phyloP scores from a whole-genome alignment of 2,113 vertebrate species.

The Hiodon alosoides region DNA sequence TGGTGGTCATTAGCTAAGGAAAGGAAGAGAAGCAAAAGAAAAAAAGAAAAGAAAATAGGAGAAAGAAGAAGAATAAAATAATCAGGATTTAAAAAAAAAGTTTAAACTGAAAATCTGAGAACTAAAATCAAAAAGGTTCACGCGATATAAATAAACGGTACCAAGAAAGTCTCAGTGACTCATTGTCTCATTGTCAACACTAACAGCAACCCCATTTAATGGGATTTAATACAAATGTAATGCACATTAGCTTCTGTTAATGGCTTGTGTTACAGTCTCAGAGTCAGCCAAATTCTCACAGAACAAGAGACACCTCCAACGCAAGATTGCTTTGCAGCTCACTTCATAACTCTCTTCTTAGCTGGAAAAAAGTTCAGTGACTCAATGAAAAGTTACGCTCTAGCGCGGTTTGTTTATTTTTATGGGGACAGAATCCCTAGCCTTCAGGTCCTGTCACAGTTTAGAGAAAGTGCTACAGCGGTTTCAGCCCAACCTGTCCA shows the following conservation, averaged over 20 bases:
- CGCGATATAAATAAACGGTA: slow-evolving; percentile 70
- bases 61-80: slow-evolving; percentile 54
- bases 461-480: background rate
- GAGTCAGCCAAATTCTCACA: too few relatives aligned
- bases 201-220: slow-evolving; percentile 51
- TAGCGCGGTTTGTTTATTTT: too few relatives aligned
- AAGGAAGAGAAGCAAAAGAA: slow-evolving; percentile 80
- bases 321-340: too few relatives aligned
- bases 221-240: slow-evolving; percentile 28
- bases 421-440: too few relatives aligned
- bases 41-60: slow-evolving; percentile 70
- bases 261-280: too few relatives aligned
- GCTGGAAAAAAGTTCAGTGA: too few relatives aligned
- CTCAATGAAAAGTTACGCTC: too few relatives aligned
- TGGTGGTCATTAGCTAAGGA: slow-evolving; percentile 95
- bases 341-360: too few relatives aligned
- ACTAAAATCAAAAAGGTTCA: slow-evolving; percentile 62
- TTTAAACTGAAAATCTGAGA: slow-evolving; percentile 54
- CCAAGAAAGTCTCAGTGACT: slow-evolving; percentile 58
- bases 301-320: too few relatives aligned
- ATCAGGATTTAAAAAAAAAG: slow-evolving; percentile 60
- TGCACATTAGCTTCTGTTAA: too few relatives aligned
- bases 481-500: slow-evolving; percentile 75
- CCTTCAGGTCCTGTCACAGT: background rate
- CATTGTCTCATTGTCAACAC: slow-evolving; percentile 53